Base-by-base conservation (phyloP, 2,888 invertebrate genomes). In the Hydraecia micacea region DNA sequence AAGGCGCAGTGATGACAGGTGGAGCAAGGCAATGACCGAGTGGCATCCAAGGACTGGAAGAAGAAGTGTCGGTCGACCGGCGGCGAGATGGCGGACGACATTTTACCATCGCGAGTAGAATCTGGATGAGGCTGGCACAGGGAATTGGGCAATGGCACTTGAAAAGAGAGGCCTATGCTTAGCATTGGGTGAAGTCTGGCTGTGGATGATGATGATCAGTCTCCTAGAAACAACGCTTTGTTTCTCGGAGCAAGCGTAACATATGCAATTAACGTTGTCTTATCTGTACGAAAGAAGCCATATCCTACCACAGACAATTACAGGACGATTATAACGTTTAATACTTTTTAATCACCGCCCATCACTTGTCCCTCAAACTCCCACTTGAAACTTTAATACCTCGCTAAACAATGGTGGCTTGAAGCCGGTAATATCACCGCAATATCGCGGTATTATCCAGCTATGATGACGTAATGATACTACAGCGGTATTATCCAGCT, bases 301-400 rank as follows among this genome's bases (percentile, higher is more conserved):
- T 21, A 62, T 21, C 62, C 4, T 36, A 21, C 9, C 62, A 62
- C 32, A 63, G 5, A 25, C 21, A 36, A 63, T 11, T 36, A 25
- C 63, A 36, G 36, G 11, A 36, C 21, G 5, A 11, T 36, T 11
- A 32, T 32, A 21, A 62, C 21, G 32, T 32, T 63, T 21, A 36
- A 11, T 6, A 36, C 25, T 2, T 9, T 69, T 69, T 69, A 5
- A 49, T 32, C 6, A 13, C 3, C 69, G 72, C 46, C 62, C 32
- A 2, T 78, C 9, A 69, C 28, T 69, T 69, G n/a, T 52, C 25
- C 18, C 36, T n/a, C 18, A 28, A 67, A 62, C 58, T 68, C 3
- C 46, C 18, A 52, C 75, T 73, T 77, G 62, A 72, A 84, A 77
- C 69, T 77, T 67, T 79, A 81, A 86, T 77, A 81, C 72, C 55